Evolutionary conservation across 2,797 vertebrate species (phyloP).

Genomic region (Discoglossus pictus): DNA sequence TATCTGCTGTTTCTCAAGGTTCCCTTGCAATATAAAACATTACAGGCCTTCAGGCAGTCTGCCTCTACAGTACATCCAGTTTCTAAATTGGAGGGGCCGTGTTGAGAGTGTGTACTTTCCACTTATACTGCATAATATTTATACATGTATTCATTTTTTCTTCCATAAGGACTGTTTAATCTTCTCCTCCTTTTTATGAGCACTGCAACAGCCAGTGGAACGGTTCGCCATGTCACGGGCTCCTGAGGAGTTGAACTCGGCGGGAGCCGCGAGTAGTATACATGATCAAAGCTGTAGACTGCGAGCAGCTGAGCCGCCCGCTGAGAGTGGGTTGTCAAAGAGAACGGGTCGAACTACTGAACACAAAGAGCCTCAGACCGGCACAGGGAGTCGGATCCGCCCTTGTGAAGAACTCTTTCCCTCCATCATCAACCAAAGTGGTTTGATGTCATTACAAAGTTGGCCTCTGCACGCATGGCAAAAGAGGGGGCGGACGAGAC

Average conservation of each 20-base stretch:
- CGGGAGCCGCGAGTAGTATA: conserved; percentile 46
- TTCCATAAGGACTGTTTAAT: conserved; percentile 45
- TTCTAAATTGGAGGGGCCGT: conserved; percentile 46
- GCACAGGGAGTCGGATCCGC: conserved; percentile 48
- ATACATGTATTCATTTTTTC: conserved; percentile 47
- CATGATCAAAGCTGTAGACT: conserved; percentile 47
- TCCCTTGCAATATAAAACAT: background rate
- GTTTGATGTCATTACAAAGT: conserved; percentile 51
- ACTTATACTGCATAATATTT: conserved; percentile 45
- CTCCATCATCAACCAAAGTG: conserved; percentile 50
- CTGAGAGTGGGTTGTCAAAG: conserved; percentile 51
- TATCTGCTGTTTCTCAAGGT: too few relatives aligned
- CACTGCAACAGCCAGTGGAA: conserved; percentile 46
- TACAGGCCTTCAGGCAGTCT: conserved; percentile 23
- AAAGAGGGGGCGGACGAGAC: conserved; percentile 48
- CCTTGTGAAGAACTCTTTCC: conserved; percentile 47
- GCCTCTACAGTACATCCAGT: conserved; percentile 21
- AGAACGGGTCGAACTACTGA: conserved; percentile 44
- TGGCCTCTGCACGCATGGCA: conserved; percentile 43
- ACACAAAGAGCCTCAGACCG: conserved; percentile 43
- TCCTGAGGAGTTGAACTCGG: conserved; percentile 47
- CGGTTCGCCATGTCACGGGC: conserved; percentile 47
- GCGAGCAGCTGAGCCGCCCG: conserved; percentile 45
- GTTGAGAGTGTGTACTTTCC: conserved; percentile 28
- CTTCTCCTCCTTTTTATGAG: conserved; percentile 46